Percentiles rank a stretch among this genome's conserved stretches.
These are phyloP conservation scores for Berghia stephanieae DNA, from an alignment of 1,140 invertebrate genomes.

Conservation along the genomic window DNA sequence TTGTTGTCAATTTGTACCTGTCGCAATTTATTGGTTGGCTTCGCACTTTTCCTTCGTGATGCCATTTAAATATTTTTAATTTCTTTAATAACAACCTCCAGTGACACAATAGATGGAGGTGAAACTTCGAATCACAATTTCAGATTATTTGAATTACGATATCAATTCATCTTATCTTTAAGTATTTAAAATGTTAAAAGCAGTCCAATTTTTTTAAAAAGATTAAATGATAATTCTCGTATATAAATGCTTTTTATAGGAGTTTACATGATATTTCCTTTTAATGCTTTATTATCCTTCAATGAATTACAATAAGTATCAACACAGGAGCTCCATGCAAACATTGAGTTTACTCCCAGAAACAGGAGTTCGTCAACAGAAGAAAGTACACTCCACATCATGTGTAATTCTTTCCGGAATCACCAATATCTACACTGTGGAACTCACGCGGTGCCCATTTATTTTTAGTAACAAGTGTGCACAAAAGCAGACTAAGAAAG, in stretches of 20 bases:
- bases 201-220: neutral
- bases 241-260: neutral
- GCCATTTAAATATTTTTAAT: neutral
- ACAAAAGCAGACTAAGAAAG: no score
- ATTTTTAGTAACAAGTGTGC: no score
- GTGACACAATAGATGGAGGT: neutral
- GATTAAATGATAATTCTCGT: neutral
- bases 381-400: no score
- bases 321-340: no score
- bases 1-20: slow-evolving; percentile 29
- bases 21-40: slow-evolving; percentile 40
- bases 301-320: no score
- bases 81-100: neutral
- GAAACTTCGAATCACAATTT: neutral
- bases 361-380: no score
- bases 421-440: no score
- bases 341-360: no score
- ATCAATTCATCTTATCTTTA: neutral
- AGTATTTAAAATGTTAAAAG: neutral
- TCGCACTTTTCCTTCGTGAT: slow-evolving; percentile 43
- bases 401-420: no score
- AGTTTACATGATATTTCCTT: no score
- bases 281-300: no score
- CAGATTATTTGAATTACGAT: neutral
- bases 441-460: no score